Percentiles rank a stretch among this genome's conserved stretches.
Evolutionary conservation across 1,140 invertebrate genomes (phyloP).

Genomic region (Vanessa atalanta): DNA sequence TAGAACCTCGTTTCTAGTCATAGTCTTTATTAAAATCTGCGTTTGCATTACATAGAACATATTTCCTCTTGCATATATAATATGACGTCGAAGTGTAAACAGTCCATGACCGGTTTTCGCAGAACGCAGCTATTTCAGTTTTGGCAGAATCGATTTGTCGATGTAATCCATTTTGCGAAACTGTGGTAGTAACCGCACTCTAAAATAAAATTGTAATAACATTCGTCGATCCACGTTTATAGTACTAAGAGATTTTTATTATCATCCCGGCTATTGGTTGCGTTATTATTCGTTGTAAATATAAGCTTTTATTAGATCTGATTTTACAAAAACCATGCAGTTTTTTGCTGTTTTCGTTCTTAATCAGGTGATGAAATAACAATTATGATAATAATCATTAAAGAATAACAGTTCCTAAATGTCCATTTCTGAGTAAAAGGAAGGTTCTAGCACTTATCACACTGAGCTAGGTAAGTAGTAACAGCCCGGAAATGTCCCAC

Average conservation of each 20-base stretch:
- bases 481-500: too few species aligned
- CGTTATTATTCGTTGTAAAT: too few species aligned
- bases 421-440: too few species aligned
- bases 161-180: constrained; percentile 5
- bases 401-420: too few species aligned
- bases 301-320: too few species aligned
- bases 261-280: not conserved
- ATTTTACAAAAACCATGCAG: too few species aligned
- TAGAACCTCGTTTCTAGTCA: not conserved
- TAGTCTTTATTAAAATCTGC: not conserved
- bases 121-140: constrained; percentile 45
- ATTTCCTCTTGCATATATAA: constrained; percentile 37
- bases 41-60: constrained; percentile 27
- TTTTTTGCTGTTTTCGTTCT: too few species aligned
- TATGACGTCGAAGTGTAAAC: constrained; percentile 43
- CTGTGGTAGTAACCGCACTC: constrained; percentile 1
- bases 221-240: not conserved
- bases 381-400: too few species aligned
- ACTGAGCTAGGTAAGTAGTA: too few species aligned
- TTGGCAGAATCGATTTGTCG: constrained; percentile 32
- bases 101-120: constrained; percentile 44
- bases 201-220: not conserved
- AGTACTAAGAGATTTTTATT: not conserved
- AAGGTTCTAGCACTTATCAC: too few species aligned
- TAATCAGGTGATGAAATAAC: too few species aligned